phyloP scores from a whole-genome alignment of 2,888 invertebrate genomes.

The Epicampocera succincta region DNA sequence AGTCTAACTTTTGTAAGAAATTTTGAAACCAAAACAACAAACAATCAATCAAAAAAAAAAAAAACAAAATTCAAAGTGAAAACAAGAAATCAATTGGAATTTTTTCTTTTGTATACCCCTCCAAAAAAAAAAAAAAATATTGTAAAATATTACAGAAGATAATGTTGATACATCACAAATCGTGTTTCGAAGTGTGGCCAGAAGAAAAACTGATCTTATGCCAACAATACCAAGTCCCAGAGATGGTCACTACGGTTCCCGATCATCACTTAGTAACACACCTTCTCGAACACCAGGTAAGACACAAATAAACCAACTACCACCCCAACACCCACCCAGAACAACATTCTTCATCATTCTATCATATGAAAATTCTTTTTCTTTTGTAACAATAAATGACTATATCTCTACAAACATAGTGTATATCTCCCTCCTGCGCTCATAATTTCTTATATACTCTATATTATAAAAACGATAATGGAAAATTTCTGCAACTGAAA shows the following conservation, averaged over 20 bases:
- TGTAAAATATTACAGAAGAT: constrained; percentile 79
- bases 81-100: constrained; percentile 54
- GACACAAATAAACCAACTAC: constrained; percentile 69
- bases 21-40: constrained; percentile 28
- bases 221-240: constrained; percentile 91
- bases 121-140: constrained; percentile 43
- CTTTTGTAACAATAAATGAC: constrained; percentile 36
- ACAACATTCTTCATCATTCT: constrained; percentile 55
- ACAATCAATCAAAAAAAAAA: background rate
- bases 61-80: constrained; percentile 44
- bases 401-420: background rate
- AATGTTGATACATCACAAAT: constrained; percentile 82
- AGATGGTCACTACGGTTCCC: constrained; percentile 83
- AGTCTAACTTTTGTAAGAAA: constrained; percentile 17
- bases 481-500: constrained; percentile 54
- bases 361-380: constrained; percentile 54
- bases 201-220: constrained; percentile 94
- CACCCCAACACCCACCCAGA: constrained; percentile 4
- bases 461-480: constrained; percentile 40
- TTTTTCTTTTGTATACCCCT: constrained; percentile 52
- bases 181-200: constrained; percentile 90
- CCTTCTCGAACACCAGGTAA: constrained; percentile 82
- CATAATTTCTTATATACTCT: constrained; percentile 29
- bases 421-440: constrained; percentile 39
- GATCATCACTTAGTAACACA: constrained; percentile 82